Conservation (phyloP, 2,888 invertebrate species). For the Acrobasis consociella region DNA sequence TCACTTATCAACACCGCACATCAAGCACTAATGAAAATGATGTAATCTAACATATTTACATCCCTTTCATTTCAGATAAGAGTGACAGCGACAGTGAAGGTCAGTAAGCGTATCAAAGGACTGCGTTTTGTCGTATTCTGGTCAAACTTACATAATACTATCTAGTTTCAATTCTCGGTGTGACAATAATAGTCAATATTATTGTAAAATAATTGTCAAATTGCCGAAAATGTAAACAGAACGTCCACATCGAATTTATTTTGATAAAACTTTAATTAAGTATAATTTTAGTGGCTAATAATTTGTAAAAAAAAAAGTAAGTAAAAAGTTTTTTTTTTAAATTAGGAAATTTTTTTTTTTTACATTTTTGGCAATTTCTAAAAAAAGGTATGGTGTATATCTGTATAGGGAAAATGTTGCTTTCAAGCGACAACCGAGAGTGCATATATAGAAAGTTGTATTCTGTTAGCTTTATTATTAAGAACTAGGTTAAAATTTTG, state of each 20-base stretch:
- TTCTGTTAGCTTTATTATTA: conserved; percentile 73
- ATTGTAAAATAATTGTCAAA: conserved; percentile 35
- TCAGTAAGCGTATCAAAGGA: conserved; percentile 84
- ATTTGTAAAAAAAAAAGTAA: too few species aligned
- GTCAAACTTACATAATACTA: conserved; percentile 79
- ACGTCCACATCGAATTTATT: neutral
- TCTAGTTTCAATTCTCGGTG: conserved; percentile 69
- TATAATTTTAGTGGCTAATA: neutral
- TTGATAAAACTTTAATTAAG: neutral
- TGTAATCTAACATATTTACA: conserved; percentile 33
- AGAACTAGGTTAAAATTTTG: conserved; percentile 42
- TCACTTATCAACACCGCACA: neutral
- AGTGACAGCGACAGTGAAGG: conserved; percentile 97
- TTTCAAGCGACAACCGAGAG: conserved; percentile 25
- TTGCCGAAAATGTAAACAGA: conserved; percentile 10
- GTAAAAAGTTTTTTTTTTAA: neutral
- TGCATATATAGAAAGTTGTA: conserved; percentile 59
- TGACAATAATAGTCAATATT: conserved; percentile 51
- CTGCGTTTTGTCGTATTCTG: conserved; percentile 78
- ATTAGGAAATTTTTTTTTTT: neutral
- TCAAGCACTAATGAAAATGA: conserved; percentile 28
- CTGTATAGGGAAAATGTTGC: conserved; percentile 17
- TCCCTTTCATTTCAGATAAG: conserved; percentile 87
- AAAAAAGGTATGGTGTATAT: conserved; percentile 22
- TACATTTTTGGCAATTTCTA: conserved; percentile 10